Conservation (phyloP, 2,888 invertebrate species). For the Synergus japonicus region DNA sequence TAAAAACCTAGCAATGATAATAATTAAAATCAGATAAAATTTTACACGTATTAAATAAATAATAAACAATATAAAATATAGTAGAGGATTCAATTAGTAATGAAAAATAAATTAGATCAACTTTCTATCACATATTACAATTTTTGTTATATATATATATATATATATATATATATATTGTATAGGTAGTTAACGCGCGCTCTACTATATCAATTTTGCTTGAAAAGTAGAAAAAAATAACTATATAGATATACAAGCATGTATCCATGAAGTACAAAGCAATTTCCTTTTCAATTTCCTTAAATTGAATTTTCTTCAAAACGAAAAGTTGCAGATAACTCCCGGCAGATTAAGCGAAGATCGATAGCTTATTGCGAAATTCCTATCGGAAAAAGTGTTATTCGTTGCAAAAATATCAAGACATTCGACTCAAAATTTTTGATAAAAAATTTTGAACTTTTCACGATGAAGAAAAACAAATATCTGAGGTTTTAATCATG, state of each 20-base stretch:
- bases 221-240: neutral
- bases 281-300: neutral
- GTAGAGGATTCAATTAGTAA: too few species aligned
- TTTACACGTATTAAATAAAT: too few species aligned
- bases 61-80: too few species aligned
- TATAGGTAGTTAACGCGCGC: neutral
- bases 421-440: neutral
- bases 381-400: neutral
- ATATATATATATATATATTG: too few species aligned
- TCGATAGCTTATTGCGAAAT: neutral
- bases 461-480: neutral
- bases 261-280: neutral
- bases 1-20: too few species aligned
- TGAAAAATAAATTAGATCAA: neutral
- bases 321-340: neutral
- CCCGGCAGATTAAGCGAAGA: neutral
- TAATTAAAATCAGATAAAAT: too few species aligned
- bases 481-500: neutral
- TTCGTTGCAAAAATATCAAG: too few species aligned
- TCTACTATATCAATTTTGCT: neutral
- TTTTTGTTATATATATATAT: neutral
- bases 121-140: neutral
- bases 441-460: neutral
- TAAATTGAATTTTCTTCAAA: neutral
- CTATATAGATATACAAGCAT: neutral